Evolutionary conservation across 2,888 invertebrate species (phyloP).

Genomic region (Ophion ellenae): DNA sequence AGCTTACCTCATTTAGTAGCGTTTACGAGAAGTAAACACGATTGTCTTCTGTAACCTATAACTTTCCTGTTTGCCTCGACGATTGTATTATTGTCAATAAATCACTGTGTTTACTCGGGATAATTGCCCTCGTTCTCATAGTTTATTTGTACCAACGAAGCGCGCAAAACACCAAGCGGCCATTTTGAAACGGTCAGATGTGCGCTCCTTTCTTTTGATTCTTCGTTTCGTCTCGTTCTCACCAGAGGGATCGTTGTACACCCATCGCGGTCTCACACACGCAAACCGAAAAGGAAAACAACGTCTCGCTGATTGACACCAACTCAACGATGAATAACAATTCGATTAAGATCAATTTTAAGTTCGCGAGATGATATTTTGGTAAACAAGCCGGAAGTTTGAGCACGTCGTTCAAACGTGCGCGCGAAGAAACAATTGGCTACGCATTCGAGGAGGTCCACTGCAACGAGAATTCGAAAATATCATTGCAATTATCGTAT

Average conservation of each 20-base stretch:
- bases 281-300: background rate
- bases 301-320: background rate
- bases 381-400: background rate
- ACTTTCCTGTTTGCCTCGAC: background rate
- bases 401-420: background rate
- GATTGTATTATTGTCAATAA: background rate
- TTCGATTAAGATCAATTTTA: constrained; percentile 5
- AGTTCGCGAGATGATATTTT: background rate
- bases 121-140: constrained; percentile 15
- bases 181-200: constrained; percentile 46
- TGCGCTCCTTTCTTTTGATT: background rate
- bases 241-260: constrained; percentile 4
- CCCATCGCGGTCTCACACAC: background rate
- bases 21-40: background rate
- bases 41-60: background rate
- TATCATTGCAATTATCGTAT: background rate
- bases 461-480: background rate
- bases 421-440: background rate
- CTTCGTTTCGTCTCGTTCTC: constrained; percentile 3
- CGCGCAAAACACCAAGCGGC: constrained; percentile 46
- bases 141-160: constrained; percentile 40
- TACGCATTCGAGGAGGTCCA: background rate
- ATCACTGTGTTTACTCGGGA: constrained; percentile 5
- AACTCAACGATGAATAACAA: constrained; percentile 12
- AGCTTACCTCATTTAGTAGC: constrained; percentile 28